Evolutionary conservation across 2,888 invertebrate genomes (phyloP), one percentile per base, ranked within the genome.

Genomic region (Eulithis prunata): DNA sequence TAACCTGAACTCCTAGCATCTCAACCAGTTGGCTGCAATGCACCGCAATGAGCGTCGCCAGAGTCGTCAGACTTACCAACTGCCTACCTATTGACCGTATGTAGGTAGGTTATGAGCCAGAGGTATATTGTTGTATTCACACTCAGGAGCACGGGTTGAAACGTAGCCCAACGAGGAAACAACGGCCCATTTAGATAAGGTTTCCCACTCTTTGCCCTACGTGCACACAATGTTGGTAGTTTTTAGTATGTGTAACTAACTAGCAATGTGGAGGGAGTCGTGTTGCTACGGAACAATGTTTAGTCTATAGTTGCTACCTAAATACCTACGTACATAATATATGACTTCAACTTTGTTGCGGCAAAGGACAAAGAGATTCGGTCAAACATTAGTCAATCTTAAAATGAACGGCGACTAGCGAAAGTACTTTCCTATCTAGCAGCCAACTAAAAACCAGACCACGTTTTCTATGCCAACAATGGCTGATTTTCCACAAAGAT

Each of bases 131-230:
- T 54, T 51, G 55, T 59, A 60, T 66, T 74, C 70, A 72, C 69
- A 41, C 69, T 69, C 66, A 71, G 58, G 43, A 70, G 73, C 75
- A 77, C 81, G 80, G 83, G 78, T 81, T 81, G 83, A 79, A 21
- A 81, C 79, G 78, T 82, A 80, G 79, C 80, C 81, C 79, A 79
- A 80, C 79, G 75, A 90, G 91, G 90, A 91, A 90, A 89, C 88
- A 77, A 85, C 88, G 88, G 79, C 87, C 89, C 79, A 89, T 78
- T 87, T 90, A 89, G 92, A 92, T 92, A 91, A 91, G 81, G 74
- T 70, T 73, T 66, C 72, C 76, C 77, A 78, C 78, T 78, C 71
- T 78, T 75, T 77, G 77, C 11, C 14, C 13, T 83, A 71, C 71
- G 81, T 77, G 71, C 71, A 81, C 77, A 76, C 76, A 78, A 78